phyloP scores from a whole-genome alignment of 2,113 vertebrate genomes.

The Podarcis muralis region DNA sequence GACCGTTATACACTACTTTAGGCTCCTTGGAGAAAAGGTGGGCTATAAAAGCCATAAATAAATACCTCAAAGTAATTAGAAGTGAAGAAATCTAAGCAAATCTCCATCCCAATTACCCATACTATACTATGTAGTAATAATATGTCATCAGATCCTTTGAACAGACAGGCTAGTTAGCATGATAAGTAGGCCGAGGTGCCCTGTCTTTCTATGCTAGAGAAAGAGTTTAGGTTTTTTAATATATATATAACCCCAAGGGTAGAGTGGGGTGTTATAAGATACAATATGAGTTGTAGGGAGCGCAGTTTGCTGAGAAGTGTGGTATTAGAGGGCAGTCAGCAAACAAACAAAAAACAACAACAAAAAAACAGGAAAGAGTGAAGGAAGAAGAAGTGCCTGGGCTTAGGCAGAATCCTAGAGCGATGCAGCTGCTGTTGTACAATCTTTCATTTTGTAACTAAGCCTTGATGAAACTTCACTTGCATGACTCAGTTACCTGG shows the following conservation, averaged over 20 bases:
- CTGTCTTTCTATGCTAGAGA: not conserved
- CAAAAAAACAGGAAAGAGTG: not conserved
- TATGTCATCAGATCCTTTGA: not conserved
- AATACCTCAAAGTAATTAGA: not conserved
- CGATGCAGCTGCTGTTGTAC: not conserved
- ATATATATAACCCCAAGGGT: no score
- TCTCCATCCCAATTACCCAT: not conserved
- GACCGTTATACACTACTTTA: no score
- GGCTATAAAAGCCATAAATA: no score
- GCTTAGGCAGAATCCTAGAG: not conserved
- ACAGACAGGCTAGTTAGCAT: not conserved
- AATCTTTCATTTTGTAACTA: not conserved
- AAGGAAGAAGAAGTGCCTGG: not conserved
- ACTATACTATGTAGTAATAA: not conserved
- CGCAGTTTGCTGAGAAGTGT: not conserved
- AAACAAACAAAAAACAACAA: no score
- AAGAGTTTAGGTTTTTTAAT: not conserved
- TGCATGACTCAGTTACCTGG: not conserved
- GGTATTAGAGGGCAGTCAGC: not conserved
- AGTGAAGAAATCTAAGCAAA: not conserved
- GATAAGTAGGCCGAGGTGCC: not conserved
- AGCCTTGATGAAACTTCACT: not conserved
- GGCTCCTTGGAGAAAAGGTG: no score
- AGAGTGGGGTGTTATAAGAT: no score
- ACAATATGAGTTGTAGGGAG: no score